These are phyloP conservation scores for Xanthia icteritia DNA, from an alignment of 2,888 invertebrate species.

Conservation along the genomic window DNA sequence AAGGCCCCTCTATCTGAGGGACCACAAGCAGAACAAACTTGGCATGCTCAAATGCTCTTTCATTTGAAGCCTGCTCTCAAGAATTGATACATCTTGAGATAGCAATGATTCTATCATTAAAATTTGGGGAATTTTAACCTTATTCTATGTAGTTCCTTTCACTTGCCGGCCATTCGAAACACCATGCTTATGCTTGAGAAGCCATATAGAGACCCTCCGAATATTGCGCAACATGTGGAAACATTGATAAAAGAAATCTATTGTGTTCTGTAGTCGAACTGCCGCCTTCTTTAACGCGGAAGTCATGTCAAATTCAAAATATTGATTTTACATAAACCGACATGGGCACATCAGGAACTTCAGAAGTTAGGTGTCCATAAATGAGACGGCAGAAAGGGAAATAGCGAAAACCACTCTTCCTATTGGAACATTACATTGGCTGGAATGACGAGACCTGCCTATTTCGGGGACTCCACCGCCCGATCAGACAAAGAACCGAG, in stretches of 20 bases:
- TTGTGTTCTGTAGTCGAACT: neutral
- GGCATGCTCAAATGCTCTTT: neutral
- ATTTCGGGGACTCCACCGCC: neutral
- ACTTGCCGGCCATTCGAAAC: neutral
- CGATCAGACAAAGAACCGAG: neutral
- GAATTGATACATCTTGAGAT: neutral
- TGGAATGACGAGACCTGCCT: neutral
- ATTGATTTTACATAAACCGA: neutral
- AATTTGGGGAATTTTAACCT: neutral
- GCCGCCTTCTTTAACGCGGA: neutral
- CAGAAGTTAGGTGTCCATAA: neutral
- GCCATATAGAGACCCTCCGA: neutral
- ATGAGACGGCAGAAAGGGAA: neutral
- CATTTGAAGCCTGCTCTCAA: neutral
- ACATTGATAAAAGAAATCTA: neutral
- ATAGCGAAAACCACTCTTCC: neutral
- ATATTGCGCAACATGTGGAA: neutral
- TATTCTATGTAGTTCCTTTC: neutral
- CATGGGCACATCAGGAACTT: neutral
- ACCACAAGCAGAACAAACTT: neutral
- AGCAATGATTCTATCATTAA: neutral
- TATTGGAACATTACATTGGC: neutral
- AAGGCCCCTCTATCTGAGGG: neutral
- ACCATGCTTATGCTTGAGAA: neutral
- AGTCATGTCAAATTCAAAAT: neutral